Conservation (phyloP, 2,888 invertebrate genomes). For the Agonum fuliginosum region DNA sequence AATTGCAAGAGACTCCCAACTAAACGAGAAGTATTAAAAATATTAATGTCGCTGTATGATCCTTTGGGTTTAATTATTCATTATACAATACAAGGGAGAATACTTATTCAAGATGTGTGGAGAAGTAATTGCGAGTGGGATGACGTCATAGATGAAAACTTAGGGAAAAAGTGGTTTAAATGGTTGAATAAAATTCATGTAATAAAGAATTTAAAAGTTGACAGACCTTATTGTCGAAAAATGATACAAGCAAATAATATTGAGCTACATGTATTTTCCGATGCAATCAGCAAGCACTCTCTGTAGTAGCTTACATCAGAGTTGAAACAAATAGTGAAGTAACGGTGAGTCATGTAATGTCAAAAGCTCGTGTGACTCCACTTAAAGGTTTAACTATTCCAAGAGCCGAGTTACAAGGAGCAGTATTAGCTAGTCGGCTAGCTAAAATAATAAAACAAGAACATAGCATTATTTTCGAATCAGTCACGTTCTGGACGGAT, state of each 20-base stretch:
- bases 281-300: constrained; percentile 63
- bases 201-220: constrained; percentile 61
- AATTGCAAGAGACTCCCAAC: constrained; percentile 52
- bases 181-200: constrained; percentile 62
- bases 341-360: constrained; percentile 59
- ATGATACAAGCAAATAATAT: constrained; percentile 2
- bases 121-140: constrained; percentile 56
- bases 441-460: neutral
- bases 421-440: constrained; percentile 61
- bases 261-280: constrained; percentile 55
- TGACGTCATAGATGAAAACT: constrained; percentile 60
- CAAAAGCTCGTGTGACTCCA: constrained; percentile 64
- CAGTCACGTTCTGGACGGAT: constrained; percentile 64
- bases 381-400: constrained; percentile 62
- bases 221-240: constrained; percentile 60
- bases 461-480: constrained; percentile 58
- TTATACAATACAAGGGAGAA: constrained; percentile 61
- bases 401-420: constrained; percentile 63
- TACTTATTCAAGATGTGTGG: constrained; percentile 60
- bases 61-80: constrained; percentile 55
- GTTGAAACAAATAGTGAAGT: constrained; percentile 6
- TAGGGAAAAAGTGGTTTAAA: constrained; percentile 61
- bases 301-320: constrained; percentile 63
- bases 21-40: constrained; percentile 57
- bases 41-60: constrained; percentile 60